These are phyloP conservation scores for Acanthurus leucopareius DNA, from an alignment of 2,797 vertebrate genomes.

Conservation along the genomic window DNA sequence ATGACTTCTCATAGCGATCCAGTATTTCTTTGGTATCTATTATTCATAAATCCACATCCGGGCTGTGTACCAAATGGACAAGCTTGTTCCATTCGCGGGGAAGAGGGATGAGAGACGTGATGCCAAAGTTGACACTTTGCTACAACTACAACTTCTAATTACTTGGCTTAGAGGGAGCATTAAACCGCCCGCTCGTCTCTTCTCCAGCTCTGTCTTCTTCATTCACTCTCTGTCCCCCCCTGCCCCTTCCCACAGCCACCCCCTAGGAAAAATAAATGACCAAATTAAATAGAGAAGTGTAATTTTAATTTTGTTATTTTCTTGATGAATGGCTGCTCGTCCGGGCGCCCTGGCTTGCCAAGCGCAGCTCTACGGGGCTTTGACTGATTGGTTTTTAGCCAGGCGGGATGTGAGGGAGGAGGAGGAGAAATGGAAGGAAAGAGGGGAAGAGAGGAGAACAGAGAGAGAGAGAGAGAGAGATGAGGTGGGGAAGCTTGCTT, in stretches of 20 bases:
- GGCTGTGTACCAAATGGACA: conserved; percentile 74
- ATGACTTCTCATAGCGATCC: conserved; percentile 80
- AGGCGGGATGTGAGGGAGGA: conserved; percentile 66
- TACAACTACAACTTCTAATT: conserved; percentile 77
- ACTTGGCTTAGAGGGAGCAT: conserved; percentile 71
- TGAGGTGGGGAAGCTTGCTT: conserved; percentile 65
- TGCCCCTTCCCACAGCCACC: conserved; percentile 52
- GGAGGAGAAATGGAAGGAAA: conserved; percentile 39
- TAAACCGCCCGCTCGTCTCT: conserved; percentile 44
- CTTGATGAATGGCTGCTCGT: conserved; percentile 84
- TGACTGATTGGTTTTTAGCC: conserved; percentile 86
- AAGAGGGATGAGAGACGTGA: conserved; percentile 40
- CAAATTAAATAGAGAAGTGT: conserved; percentile 86
- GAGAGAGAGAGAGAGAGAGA: conserved; percentile 30
- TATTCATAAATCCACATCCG: conserved; percentile 78
- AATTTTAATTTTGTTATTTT: conserved; percentile 89
- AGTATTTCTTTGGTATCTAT: conserved; percentile 82
- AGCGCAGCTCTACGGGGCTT: conserved; percentile 78
- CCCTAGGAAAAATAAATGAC: conserved; percentile 84
- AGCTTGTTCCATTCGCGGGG: conserved; percentile 53
- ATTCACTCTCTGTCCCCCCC: conserved; percentile 32
- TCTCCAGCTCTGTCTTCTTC: conserved; percentile 35
- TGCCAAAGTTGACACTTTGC: conserved; percentile 64
- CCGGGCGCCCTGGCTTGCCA: conserved; percentile 72
- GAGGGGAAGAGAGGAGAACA: conserved; percentile 25